phyloP scores from a whole-genome alignment of 2,888 invertebrate genomes.

The Pteria penguin region DNA sequence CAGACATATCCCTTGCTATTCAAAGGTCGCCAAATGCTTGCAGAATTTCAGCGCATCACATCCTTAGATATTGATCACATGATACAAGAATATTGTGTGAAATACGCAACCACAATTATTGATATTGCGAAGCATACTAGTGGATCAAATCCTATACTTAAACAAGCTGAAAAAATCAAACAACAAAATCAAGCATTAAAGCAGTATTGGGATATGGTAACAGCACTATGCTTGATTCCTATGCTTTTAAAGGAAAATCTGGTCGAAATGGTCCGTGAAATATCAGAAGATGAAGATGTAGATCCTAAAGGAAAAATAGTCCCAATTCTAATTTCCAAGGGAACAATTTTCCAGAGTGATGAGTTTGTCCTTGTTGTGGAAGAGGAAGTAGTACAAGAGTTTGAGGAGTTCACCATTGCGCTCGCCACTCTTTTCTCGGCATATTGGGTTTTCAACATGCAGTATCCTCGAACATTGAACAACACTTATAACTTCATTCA shows the following conservation, averaged over 20 bases:
- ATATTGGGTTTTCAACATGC: constrained; percentile 77
- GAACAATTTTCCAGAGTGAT: constrained; percentile 72
- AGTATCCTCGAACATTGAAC: constrained; percentile 70
- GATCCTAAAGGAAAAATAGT: constrained; percentile 74
- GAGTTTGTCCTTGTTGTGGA: constrained; percentile 74
- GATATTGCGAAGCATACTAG: constrained; percentile 64
- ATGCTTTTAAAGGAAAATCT: constrained; percentile 71
- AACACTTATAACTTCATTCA: constrained; percentile 74
- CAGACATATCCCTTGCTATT: constrained; percentile 71
- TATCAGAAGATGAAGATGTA: constrained; percentile 69
- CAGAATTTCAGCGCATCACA: constrained; percentile 72
- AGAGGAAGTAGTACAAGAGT: constrained; percentile 73
- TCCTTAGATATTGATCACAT: constrained; percentile 73
- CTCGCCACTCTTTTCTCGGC: constrained; percentile 73
- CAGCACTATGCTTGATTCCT: constrained; percentile 71
- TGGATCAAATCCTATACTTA: constrained; percentile 66
- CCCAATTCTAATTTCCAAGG: constrained; percentile 73
- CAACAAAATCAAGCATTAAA: constrained; percentile 69
- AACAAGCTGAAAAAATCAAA: constrained; percentile 69
- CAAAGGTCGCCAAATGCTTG: constrained; percentile 69
- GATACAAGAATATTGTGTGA: constrained; percentile 73
- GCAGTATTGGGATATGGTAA: constrained; percentile 77
- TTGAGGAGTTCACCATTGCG: constrained; percentile 75
- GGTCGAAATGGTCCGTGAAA: constrained; percentile 72
- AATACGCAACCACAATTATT: constrained; percentile 69